Percentiles rank a stretch among this genome's conserved stretches.
phyloP scores from a whole-genome alignment of 37 sponge, comb jelly and placozoan genomes.

The Chondrilla cf. caribensis region DNA sequence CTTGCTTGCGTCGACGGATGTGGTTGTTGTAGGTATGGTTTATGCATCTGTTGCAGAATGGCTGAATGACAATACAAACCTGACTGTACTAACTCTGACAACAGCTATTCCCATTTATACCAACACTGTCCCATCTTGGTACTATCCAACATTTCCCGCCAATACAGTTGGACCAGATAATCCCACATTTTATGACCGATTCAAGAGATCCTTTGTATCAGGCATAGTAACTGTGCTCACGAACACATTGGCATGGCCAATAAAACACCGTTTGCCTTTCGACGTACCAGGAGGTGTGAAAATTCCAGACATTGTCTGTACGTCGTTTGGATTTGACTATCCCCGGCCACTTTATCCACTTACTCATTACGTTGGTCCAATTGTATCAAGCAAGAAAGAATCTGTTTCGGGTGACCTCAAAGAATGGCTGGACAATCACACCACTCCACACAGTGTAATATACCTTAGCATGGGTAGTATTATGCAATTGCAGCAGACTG shows the following conservation, averaged over 20 bases:
- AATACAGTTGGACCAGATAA: too few relatives aligned
- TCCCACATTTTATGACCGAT: too few relatives aligned
- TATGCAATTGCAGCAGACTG: too few relatives aligned
- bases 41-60: neutral
- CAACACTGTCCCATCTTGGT: neutral
- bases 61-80: neutral
- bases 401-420: slow-evolving; percentile 17
- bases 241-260: too few relatives aligned
- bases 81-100: neutral
- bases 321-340: neutral
- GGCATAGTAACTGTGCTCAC: too few relatives aligned
- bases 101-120: neutral
- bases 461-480: too few relatives aligned
- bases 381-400: neutral
- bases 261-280: too few relatives aligned
- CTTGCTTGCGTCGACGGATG: neutral
- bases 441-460: too few relatives aligned
- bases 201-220: too few relatives aligned
- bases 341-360: neutral
- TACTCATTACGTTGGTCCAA: neutral
- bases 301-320: neutral
- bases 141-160: neutral
- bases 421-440: slow-evolving; percentile 36
- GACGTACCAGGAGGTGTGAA: neutral
- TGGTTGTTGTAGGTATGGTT: neutral